Base-by-base conservation (phyloP, 2,888 invertebrate species). In the Drosophila ezoana region DNA sequence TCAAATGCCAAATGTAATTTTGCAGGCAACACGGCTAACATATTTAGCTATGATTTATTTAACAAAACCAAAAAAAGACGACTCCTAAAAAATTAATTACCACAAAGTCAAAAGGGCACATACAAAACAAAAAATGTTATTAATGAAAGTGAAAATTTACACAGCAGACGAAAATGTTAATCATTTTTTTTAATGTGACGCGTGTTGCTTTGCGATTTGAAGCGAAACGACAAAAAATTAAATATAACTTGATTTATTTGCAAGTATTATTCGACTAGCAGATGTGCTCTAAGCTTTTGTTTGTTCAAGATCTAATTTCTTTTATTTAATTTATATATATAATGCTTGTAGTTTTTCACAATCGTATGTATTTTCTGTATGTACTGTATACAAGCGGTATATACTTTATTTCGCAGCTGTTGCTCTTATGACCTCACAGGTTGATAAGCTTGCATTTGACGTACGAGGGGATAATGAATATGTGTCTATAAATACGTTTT, bases 91-190 rank as follows among this genome's bases (percentile, higher is more conserved):
- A 75, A 82, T 83, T 86, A 86, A 88, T 84, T 88, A 80, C 62
- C 58, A 51, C 68, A 71, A 61, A 71, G 65, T 64, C 56, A 63
- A 74, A 73, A 35, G 57, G 58, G 32, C 61, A 32, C 40, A 38
- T 52, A 53, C 63, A 63, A 20, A 18, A 18, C 18, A 18, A 61
- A 66, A 45, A 28, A 54, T 35, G 48, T 64, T 69, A 71, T 72
- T 81, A 72, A 77, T 72, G 87, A 85, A 87, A 89, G 85, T 77
- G 79, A 89, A 89, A 88, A 89, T 69, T 47, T 33, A 18, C n/a
- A 33, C 11, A 53, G 28, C 57, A 18, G 18, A 2, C 10, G 37
- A 35, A 54, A 13, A 28, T 28, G 28, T 28, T 28, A 28, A 28
- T 28, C 28, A 2, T 28, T 28, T 8, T 28, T 28, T 23, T 23